Conservation (phyloP, 2,888 invertebrate genomes). For the Lasius platythorax region DNA sequence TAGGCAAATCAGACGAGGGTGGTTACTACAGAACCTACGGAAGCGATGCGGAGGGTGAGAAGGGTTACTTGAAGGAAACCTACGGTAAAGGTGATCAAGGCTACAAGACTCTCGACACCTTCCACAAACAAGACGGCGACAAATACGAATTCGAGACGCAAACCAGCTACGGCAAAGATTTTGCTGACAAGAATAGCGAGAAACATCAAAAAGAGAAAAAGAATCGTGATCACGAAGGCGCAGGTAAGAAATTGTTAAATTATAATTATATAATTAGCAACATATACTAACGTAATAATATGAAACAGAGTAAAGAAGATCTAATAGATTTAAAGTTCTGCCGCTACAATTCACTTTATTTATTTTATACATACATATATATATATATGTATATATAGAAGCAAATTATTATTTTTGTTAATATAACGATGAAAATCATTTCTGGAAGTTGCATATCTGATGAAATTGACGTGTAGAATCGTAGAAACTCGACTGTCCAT, state of each 20-base stretch:
- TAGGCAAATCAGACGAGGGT: constrained; percentile 86
- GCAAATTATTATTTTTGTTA: neutral
- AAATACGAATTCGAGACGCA: constrained; percentile 91
- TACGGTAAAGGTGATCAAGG: constrained; percentile 90
- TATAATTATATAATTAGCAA: neutral
- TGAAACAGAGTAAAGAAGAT: neutral
- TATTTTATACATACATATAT: neutral
- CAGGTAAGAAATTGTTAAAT: constrained; percentile 80
- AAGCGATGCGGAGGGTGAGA: constrained; percentile 88
- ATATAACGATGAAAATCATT: neutral
- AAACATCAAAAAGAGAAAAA: constrained; percentile 80
- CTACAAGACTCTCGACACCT: constrained; percentile 91
- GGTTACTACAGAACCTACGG: constrained; percentile 89
- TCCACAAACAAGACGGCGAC: constrained; percentile 91
- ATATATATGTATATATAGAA: too few species aligned
- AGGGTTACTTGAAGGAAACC: constrained; percentile 89
- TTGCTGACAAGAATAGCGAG: constrained; percentile 79
- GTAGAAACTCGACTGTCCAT: neutral
- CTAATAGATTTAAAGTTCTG: neutral
- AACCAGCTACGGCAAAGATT: constrained; percentile 88
- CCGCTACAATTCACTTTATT: neutral
- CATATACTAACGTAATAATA: neutral
- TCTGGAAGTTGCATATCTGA: neutral
- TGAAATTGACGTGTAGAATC: neutral
- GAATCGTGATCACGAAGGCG: constrained; percentile 86